These are phyloP conservation scores for Aleadryas rufinucha DNA, from an alignment of 2,113 vertebrate genomes.

Conservation along the genomic window DNA sequence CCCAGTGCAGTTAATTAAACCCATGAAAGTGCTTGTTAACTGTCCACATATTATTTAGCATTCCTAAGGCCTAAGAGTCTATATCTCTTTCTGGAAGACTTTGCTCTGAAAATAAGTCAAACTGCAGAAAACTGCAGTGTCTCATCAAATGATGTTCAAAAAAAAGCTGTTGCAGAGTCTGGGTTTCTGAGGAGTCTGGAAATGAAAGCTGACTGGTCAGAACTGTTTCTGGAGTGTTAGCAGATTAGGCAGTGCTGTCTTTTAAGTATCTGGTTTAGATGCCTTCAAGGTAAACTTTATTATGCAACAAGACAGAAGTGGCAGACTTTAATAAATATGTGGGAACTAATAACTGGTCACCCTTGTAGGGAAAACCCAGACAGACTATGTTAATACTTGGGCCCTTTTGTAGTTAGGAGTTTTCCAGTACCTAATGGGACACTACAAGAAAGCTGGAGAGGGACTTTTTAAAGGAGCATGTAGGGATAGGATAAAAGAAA, in stretches of 20 bases:
- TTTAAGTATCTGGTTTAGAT: not conserved
- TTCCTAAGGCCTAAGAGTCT: not conserved
- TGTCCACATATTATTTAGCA: not conserved
- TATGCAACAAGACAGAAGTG: not conserved
- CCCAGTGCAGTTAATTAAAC: not conserved
- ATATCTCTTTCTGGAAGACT: not conserved
- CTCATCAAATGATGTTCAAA: not conserved
- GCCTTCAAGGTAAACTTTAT: not conserved
- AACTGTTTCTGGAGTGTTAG: not conserved
- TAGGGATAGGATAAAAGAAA: not conserved
- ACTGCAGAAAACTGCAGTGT: not conserved
- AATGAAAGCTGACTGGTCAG: not conserved
- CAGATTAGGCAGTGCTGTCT: not conserved
- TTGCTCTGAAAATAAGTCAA: not conserved
- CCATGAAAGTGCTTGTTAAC: not conserved
- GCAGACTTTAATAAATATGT: not conserved
- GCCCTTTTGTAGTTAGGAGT: not conserved
- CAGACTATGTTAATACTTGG: not conserved
- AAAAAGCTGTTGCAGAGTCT: not conserved
- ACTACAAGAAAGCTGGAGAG: not conserved
- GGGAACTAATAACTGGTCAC: not conserved
- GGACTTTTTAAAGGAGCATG: not conserved
- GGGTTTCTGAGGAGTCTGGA: not conserved
- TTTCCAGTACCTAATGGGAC: not conserved
- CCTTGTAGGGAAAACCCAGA: not conserved